A percentile compares a stretch with the other conserved stretches of the same genome.
Conservation (phyloP, 2,888 invertebrate species). For the Microchrysa polita region DNA sequence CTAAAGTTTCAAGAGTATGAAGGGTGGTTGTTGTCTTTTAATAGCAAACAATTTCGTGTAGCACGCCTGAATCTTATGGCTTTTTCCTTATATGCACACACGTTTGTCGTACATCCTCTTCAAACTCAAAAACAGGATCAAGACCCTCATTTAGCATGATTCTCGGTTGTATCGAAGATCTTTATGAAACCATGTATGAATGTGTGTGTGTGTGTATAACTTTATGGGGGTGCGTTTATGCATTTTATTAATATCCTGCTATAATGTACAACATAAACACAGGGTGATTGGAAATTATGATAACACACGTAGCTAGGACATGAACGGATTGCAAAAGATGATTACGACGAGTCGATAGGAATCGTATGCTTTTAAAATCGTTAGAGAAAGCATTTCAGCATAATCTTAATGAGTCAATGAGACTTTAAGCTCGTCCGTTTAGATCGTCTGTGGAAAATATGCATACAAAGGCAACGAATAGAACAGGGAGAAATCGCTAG, state of each 20-base stretch:
- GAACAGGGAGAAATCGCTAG: no score
- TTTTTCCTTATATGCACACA: no score
- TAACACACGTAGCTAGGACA: constrained; percentile 27
- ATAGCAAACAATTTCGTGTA: neutral
- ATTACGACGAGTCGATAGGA: neutral
- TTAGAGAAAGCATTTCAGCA: constrained; percentile 19
- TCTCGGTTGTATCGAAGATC: neutral
- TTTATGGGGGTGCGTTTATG: constrained; percentile 6
- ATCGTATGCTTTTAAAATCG: constrained; percentile 30
- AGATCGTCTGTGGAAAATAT: no score
- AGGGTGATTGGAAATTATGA: constrained; percentile 29
- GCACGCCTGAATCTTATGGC: no score
- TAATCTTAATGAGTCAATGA: constrained; percentile 28
- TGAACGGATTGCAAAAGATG: neutral
- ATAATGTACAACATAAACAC: neutral
- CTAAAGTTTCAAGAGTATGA: constrained; percentile 15
- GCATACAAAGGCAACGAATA: no score
- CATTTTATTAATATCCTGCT: neutral
- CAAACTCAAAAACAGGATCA: neutral
- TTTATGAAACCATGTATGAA: no score
- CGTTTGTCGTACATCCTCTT: neutral
- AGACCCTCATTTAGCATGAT: constrained; percentile 13
- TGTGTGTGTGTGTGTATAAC: constrained; percentile 4
- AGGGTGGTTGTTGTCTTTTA: constrained; percentile 16
- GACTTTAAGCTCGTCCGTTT: neutral